Base-by-base conservation (phyloP, 2,888 invertebrate species). In the Fabriciana adippe region DNA sequence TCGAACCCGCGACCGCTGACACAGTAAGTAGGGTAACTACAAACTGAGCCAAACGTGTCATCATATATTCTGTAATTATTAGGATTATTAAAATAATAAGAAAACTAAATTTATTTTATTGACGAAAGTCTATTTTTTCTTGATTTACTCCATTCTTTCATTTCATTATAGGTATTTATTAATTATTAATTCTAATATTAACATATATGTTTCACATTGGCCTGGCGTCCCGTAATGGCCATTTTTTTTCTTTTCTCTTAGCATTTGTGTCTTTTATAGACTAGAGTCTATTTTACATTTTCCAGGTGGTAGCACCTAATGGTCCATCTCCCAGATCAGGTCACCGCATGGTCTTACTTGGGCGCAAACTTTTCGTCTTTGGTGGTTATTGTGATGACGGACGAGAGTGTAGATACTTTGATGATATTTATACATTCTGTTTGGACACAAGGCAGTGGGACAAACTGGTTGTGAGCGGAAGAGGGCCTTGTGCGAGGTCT, bases 341-440 rank as follows among this genome's bases (percentile, higher is more conserved):
- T 0, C 98, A 99, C 86, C 93, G 98, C 69, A 99, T 99, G 98
- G 94, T 95, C 1, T 93, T 94, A 1, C 83, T 95, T 1, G 97
- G 97, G 74, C 97, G 97, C 74, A 95, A 95, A 77, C 86, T 99
- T 1, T 90, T 97, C 71, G 92, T 98, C 6, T 98, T 98, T 92
- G 98, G 98, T 0, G 99, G 99, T 0, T 99, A 98, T 86, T 95
- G 96, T 79, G 98, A 99, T 87, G 98, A 97, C 84, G 94, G 96
- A 1, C 93, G 97, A 66, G 96, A 97, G 70, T 98, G 96, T 83
- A 96, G 96, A 75, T 99, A 98, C 90, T 97, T 95, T 83, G 98
- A 98, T 84, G 99, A 99, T 83, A 84, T 97, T 1, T 94, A 97
- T 85, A 85, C 94, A 47, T 98, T 99, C 88, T 95, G 97, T 76